Evolutionary conservation across 2,888 invertebrate species (phyloP), one percentile per base, ranked within the genome.

Genomic region (Lobophora halterata): DNA sequence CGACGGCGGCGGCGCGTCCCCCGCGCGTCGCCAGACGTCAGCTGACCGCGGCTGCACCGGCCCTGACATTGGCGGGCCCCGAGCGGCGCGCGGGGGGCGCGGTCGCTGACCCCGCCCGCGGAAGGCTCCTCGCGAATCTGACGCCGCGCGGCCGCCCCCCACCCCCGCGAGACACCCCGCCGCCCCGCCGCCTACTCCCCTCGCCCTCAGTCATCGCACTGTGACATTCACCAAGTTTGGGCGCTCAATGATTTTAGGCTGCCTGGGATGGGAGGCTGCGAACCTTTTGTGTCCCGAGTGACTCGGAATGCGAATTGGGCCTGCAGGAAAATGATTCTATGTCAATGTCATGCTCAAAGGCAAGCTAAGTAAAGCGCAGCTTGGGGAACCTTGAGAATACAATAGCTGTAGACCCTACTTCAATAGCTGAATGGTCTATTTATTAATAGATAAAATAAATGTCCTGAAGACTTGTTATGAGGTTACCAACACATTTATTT

Each of bases 11-110:
- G 65, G 53, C 70, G 58, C 71, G 16, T 20, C 78, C 82, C 83
- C 87, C 85, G 85, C 85, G 82, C 87, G 79, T 62, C 85, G 62
- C 83, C 87, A 86, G 86, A 86, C 86, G 86, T 85, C 86, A 86
- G 86, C 85, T 86, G 85, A 85, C 80, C 79, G 83, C 78, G 75
- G 78, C 77, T 86, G 86, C 87, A 86, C 85, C 86, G 86, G 79
- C 87, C 86, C 87, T 86, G 86, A 86, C 85, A 86, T 86, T 86
- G 86, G 87, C 82, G 79, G 79, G 79, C 78, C 79, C 77, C 71
- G n/a, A n/a, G 31, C 74, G 68, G 62, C 71, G 70, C 70, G 70
- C 73, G 75, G 77, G 79, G 76, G 75, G 68, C 66, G 76, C 74
- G 78, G 78, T 80, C 79, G 73, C 64, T 74, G 81, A 82, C 81